Evolutionary conservation across 2,113 vertebrate genomes (phyloP).

Genomic region (Stigmatopora nigra): DNA sequence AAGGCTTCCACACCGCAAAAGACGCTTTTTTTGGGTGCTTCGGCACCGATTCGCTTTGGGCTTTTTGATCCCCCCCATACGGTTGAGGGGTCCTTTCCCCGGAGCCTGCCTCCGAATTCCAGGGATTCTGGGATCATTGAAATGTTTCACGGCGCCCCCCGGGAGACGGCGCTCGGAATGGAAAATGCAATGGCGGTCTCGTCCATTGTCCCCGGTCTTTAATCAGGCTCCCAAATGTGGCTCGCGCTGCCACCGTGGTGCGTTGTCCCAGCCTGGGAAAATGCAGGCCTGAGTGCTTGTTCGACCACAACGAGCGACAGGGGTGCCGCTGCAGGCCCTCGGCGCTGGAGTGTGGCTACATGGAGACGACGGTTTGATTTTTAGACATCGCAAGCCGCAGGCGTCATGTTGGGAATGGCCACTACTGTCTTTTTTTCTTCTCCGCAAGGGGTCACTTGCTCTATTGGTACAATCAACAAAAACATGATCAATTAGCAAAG

Average conservation of each 20-base stretch:
- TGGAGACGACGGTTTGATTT: slow-evolving; percentile 45
- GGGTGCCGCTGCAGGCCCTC: slow-evolving; percentile 53
- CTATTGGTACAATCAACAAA: slow-evolving; percentile 15
- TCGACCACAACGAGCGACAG: slow-evolving; percentile 59
- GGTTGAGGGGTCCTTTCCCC: slow-evolving; percentile 64
- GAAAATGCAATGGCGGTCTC: slow-evolving; percentile 67
- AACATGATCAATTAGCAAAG: slow-evolving; percentile 49
- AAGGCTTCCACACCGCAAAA: slow-evolving; percentile 34
- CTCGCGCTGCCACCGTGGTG: slow-evolving; percentile 66
- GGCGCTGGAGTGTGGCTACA: slow-evolving; percentile 53
- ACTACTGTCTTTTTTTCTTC: slow-evolving; percentile 9
- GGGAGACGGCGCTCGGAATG: slow-evolving; percentile 62
- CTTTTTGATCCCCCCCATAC: slow-evolving; percentile 63
- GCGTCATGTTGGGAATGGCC: slow-evolving; percentile 39
- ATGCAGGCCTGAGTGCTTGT: slow-evolving; percentile 65
- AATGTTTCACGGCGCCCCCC: slow-evolving; percentile 67
- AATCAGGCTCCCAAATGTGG: slow-evolving; percentile 67
- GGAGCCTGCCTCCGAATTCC: slow-evolving; percentile 72
- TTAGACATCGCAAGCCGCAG: slow-evolving; percentile 35
- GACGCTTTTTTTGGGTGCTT: slow-evolving; percentile 39
- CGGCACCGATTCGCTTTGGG: slow-evolving; percentile 53
- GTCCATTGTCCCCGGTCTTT: slow-evolving; percentile 72
- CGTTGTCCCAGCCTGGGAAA: slow-evolving; percentile 71
- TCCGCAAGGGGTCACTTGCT: background rate
- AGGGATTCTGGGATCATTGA: slow-evolving; percentile 73